Conservation (phyloP, 1,140 invertebrate species). For the Sogatella furcifera region DNA sequence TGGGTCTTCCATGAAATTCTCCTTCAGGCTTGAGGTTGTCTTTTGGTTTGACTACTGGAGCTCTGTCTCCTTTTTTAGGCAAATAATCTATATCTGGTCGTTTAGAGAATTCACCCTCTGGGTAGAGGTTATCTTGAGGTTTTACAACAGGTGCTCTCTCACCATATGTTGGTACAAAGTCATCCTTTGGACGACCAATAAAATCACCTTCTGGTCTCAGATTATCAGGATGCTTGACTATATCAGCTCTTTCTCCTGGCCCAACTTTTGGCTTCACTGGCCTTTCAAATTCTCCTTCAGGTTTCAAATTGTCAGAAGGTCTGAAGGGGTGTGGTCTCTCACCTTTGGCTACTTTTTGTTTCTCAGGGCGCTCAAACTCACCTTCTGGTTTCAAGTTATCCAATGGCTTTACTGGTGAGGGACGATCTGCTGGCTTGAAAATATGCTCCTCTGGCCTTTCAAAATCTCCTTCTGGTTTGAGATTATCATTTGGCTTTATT, state of each 20-base stretch:
- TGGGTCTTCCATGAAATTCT: constrained; percentile 41
- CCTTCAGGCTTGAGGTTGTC: constrained; percentile 43
- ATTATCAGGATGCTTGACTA: constrained; percentile 37
- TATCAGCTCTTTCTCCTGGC: constrained; percentile 33
- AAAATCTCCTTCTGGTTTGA: constrained; percentile 40
- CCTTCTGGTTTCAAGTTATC: constrained; percentile 45
- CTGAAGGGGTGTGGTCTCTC: constrained; percentile 41
- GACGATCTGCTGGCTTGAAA: constrained; percentile 28
- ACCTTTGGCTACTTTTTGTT: constrained; percentile 42
- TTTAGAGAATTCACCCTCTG: constrained; percentile 47
- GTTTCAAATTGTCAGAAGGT: constrained; percentile 41
- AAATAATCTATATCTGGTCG: constrained; percentile 18
- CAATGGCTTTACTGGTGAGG: constrained; percentile 32
- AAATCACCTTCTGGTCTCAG: constrained; percentile 51
- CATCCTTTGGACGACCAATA: constrained; percentile 45
- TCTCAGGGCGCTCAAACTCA: constrained; percentile 46
- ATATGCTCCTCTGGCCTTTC: constrained; percentile 32
- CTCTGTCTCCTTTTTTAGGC: constrained; percentile 28
- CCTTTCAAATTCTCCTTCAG: constrained; percentile 47
- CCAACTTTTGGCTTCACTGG: constrained; percentile 28
- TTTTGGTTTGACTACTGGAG: constrained; percentile 28
- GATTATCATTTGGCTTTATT: constrained; percentile 40
- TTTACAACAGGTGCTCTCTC: constrained; percentile 32
- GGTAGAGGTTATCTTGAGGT: constrained; percentile 41
- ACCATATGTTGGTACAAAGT: constrained; percentile 37